Base-by-base conservation (phyloP, 2,113 vertebrate species). In the Grammomys dolichurus region DNA sequence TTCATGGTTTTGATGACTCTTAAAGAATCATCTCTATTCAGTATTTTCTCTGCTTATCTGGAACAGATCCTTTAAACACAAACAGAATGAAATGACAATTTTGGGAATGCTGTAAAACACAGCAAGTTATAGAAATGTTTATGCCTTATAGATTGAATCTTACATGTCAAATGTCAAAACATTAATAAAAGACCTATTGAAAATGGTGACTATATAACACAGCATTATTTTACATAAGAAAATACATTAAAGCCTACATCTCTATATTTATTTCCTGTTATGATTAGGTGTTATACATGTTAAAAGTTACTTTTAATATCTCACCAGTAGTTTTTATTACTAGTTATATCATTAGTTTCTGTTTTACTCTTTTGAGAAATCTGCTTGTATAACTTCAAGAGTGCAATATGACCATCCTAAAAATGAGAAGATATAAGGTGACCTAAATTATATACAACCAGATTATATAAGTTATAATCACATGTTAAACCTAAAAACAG, bases 361-460 rank as follows among this genome's bases (percentile, higher is more conserved):
- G 20, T 7, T 6, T 95, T 70, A 78, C 16, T 90, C 17, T 8
- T 54, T 80, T 80, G 77, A 24, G 7, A 46, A 91, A 54, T 43
- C 2, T 31, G 10, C 3, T 51, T 80, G 0, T 67, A 51, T 13
- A 48, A 81, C 31, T 86, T 95, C 14, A 89, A 81, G 60, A 1
- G 14, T 56, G 0, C 16, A 9, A 86, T 33, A 22, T 43, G 43
- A 40, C 76, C 28, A 77, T n/a, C 4, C 40, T 1, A 10, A 72
- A 48, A 73, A n/a, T 1, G 16, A 33, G 8, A 1, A 1, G 3
- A 7, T 3, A 5, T 3, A 33, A 0, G 3, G 6, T 5, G n/a
- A 54, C 3, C 48, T 58, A 93, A 86, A 60, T 78, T 20, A 96
- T 11, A 58, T 24, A 9, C 69, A 81, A 31, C 6, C 6, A 81